A percentile compares a stretch with the other conserved stretches of the same genome.
These are phyloP conservation scores for Rhinoderma darwinii DNA, from an alignment of 2,113 vertebrate species.

Conservation along the genomic window DNA sequence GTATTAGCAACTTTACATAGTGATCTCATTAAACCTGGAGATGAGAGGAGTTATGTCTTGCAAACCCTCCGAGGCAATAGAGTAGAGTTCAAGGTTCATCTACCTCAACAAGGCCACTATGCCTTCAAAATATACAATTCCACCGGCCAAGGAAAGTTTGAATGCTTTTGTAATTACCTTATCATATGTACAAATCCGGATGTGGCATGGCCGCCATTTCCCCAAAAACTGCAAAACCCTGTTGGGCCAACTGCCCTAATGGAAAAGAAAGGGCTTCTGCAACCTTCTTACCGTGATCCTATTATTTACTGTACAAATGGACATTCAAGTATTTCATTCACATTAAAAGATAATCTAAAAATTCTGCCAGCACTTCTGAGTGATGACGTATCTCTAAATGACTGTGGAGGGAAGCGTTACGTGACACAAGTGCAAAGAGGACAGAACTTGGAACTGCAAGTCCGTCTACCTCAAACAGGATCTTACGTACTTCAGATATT, in stretches of 20 bases:
- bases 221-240: conserved; percentile 59
- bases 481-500: conserved; percentile 61
- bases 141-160: conserved; percentile 70
- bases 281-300: conserved; percentile 59
- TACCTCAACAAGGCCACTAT: conserved; percentile 76
- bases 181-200: conserved; percentile 74
- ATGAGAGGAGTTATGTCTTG: conserved; percentile 70
- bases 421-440: conserved; percentile 51
- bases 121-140: conserved; percentile 77
- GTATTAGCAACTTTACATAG: conserved; percentile 71
- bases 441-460: conserved; percentile 53
- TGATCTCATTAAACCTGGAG: conserved; percentile 57
- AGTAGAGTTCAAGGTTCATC: conserved; percentile 74
- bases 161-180: conserved; percentile 80
- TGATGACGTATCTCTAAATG: conserved; percentile 32
- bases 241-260: conserved; percentile 62
- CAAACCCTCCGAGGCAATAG: conserved; percentile 68
- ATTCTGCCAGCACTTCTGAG: conserved; percentile 49
- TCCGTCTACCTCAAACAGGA: conserved; percentile 58
- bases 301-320: conserved; percentile 57
- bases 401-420: conserved; percentile 46
- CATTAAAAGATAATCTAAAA: conserved; percentile 35
- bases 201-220: conserved; percentile 74
- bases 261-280: conserved; percentile 59
- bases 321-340: conserved; percentile 47